These are phyloP conservation scores for Clusia tigrina DNA, from an alignment of 2,888 invertebrate genomes.

Conservation along the genomic window DNA sequence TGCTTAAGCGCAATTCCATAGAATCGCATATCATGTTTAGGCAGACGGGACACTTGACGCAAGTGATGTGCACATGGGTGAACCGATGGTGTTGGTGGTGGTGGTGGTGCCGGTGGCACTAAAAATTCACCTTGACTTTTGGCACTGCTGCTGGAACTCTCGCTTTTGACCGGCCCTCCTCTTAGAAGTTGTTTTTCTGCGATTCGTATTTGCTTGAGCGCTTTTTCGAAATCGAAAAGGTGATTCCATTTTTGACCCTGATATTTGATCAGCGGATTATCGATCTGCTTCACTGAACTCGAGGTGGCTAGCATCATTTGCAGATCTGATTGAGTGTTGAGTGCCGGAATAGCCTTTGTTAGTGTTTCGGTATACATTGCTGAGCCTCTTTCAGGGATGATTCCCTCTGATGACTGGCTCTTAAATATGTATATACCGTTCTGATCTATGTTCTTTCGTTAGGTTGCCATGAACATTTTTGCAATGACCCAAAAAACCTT, in stretches of 20 bases:
- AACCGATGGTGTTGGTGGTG: slow-evolving; percentile 14
- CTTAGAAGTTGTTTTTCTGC: slow-evolving; percentile 52
- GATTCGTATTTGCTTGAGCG: slow-evolving; percentile 53
- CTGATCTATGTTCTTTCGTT: too few relatives aligned
- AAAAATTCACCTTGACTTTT: not conserved
- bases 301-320: too few relatives aligned
- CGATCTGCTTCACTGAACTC: not conserved
- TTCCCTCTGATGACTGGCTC: too few relatives aligned
- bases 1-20: slow-evolving; percentile 82
- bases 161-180: slow-evolving; percentile 24
- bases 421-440: too few relatives aligned
- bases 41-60: slow-evolving; percentile 66
- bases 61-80: not conserved
- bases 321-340: too few relatives aligned
- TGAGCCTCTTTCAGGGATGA: too few relatives aligned
- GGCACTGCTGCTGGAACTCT: not conserved
- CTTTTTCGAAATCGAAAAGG: slow-evolving; percentile 54
- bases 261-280: not conserved
- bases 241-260: slow-evolving; percentile 59
- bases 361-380: too few relatives aligned
- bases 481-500: too few relatives aligned
- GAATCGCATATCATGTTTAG: slow-evolving; percentile 73
- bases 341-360: too few relatives aligned
- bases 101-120: not conserved
- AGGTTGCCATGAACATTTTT: too few relatives aligned